Evolutionary conservation across 2,797 vertebrate genomes (phyloP).

Genomic region (Sebastes flavidus): DNA sequence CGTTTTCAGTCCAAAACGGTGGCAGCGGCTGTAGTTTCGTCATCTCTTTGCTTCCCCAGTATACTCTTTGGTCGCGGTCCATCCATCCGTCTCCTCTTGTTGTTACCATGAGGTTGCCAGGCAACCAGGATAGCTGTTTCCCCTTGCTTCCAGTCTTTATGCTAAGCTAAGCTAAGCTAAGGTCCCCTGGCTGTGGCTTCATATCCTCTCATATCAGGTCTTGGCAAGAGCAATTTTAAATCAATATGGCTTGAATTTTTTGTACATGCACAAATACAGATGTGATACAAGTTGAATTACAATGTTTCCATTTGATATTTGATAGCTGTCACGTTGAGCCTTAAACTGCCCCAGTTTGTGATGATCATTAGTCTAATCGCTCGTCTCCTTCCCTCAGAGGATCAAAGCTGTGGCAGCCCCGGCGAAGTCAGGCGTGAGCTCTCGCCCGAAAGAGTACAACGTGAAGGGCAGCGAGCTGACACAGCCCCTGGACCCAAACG

Average conservation of each 20-base stretch:
- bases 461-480: slow-evolving; percentile 88
- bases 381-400: slow-evolving; percentile 81
- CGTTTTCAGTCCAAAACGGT: no score
- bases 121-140: neutral
- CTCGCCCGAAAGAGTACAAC: slow-evolving; percentile 84
- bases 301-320: neutral
- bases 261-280: neutral
- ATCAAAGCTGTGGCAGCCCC: slow-evolving; percentile 94
- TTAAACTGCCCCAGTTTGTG: neutral
- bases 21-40: no score
- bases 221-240: neutral
- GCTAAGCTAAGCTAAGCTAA: neutral
- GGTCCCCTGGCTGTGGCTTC: neutral
- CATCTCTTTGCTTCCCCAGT: no score
- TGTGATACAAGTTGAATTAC: neutral
- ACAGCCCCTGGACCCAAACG: slow-evolving; percentile 88
- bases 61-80: no score
- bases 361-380: slow-evolving; percentile 20
- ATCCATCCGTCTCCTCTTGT: neutral
- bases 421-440: slow-evolving; percentile 87
- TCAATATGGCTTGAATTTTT: neutral
- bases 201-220: neutral
- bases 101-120: neutral
- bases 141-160: neutral
- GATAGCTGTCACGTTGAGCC: slow-evolving; percentile 6